Evolutionary conservation across 2,113 vertebrate species (phyloP), one percentile per base, ranked within the genome.

Genomic region (Oplegnathus fasciatus): DNA sequence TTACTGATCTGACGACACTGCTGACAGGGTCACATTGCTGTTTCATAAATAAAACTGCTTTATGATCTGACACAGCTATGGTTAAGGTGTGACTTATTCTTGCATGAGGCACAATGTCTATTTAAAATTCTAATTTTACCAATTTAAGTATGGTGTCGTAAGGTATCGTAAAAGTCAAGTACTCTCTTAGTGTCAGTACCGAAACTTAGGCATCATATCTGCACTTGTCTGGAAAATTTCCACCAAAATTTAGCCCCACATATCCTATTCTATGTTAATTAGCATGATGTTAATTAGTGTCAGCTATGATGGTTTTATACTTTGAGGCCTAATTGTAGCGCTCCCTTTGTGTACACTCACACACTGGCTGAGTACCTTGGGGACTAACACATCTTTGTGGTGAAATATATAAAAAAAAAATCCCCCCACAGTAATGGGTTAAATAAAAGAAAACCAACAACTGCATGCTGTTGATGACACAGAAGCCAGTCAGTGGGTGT

Each of bases 361-460:
- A 30, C 55, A 69, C 30, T 50, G 30, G 42, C 11, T 2, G 0
- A 61, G 28, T 22, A 54, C 66, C 32, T 17, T 22, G 5, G 57
- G 55, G 64, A 86, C 28, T 3, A 60, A 40, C 8, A 7, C 1
- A 13, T 57, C 57, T 69, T 20, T 70, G 17, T 42, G 46, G 22
- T 62, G 9, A 30, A 48, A 13, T 9, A 14, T n/a, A 70, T 6
- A 30, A 58, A 61, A 26, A n/a, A 46, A 17, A 17, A 44, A 37
- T 40, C 10, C 42, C 5, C 2, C 18, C 17, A 20, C 26, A 62
- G 44, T 67, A 55, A 80, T 37, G 75, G 55, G 69, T 75, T 54
- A 50, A 78, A 78, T 74, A 62, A 68, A 64, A 75, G 18, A 52
- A 83, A 86, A 83, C n/a, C 67, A 80, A 75, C 58, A 71, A 61